These are phyloP conservation scores for Idris sp. DNA, from an alignment of 1,140 invertebrate genomes.

Conservation along the genomic window DNA sequence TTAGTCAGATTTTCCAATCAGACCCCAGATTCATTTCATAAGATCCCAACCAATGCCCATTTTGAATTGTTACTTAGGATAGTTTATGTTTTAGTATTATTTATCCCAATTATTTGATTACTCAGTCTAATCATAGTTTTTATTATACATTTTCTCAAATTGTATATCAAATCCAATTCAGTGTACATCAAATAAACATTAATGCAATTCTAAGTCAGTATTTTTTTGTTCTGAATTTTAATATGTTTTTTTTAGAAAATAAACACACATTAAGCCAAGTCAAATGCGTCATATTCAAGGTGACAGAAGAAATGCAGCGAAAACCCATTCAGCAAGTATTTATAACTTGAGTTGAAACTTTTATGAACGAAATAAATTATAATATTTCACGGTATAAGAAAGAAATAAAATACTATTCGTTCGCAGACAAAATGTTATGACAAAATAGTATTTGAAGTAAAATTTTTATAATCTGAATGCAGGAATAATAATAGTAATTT, in stretches of 20 bases:
- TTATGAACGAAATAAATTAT: slow-evolving; percentile 11
- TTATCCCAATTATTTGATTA: slow-evolving; percentile 20
- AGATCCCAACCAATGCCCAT: no score
- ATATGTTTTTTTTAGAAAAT: not conserved
- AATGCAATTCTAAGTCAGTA: no score
- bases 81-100: slow-evolving; percentile 41
- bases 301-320: not conserved
- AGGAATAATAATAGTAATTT: slow-evolving; percentile 1
- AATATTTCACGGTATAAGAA: no score
- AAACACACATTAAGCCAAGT: no score
- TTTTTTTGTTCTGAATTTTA: not conserved
- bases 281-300: slow-evolving; percentile 3
- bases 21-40: no score
- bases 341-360: not conserved
- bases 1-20: no score
- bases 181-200: not conserved
- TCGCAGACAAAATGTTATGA: no score
- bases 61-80: no score
- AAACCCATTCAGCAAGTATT: not conserved
- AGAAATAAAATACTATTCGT: no score
- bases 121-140: slow-evolving; percentile 14
- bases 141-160: slow-evolving; percentile 10
- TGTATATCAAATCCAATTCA: not conserved
- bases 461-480: no score
- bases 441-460: no score